Conservation (phyloP, 2,888 invertebrate genomes). For the Acrobasis repandana region DNA sequence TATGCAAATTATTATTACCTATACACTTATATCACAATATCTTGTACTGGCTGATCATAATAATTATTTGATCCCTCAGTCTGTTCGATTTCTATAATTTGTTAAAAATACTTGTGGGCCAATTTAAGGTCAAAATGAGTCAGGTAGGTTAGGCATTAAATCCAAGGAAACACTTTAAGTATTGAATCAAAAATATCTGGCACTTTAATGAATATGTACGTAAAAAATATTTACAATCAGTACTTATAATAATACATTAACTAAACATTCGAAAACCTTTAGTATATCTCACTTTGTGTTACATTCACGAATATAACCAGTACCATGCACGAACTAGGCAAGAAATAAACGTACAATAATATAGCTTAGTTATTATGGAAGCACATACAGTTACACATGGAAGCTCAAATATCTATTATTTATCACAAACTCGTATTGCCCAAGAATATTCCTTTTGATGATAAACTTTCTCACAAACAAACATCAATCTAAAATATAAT, state of each 20-base stretch:
- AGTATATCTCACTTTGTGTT: constrained; percentile 55
- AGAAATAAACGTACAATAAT: constrained; percentile 11
- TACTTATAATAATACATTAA: constrained; percentile 37
- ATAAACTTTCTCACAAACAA: not conserved
- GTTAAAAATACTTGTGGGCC: too few relatives aligned
- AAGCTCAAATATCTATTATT: constrained; percentile 17
- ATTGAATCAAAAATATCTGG: constrained; percentile 60
- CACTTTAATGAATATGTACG: constrained; percentile 70
- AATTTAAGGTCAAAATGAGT: too few relatives aligned
- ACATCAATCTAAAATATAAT: constrained; percentile 1
- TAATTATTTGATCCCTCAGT: too few relatives aligned
- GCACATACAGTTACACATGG: constrained; percentile 15
- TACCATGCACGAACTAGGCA: constrained; percentile 15
- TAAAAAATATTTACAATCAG: constrained; percentile 67
- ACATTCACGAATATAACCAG: constrained; percentile 34
- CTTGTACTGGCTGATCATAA: too few relatives aligned
- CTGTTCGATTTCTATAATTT: too few relatives aligned
- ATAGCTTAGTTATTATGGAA: constrained; percentile 17
- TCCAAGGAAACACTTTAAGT: constrained; percentile 24
- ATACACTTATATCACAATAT: too few relatives aligned
- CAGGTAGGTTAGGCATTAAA: constrained; percentile 9
- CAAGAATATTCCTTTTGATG: constrained; percentile 5
- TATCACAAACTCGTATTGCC: constrained; percentile 19
- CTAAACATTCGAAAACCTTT: constrained; percentile 48
- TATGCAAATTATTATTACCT: too few relatives aligned